Percentiles rank a stretch among this genome's conserved stretches.
Evolutionary conservation across 2,113 vertebrate species (phyloP).

Genomic region (Chrysochloris asiatica): DNA sequence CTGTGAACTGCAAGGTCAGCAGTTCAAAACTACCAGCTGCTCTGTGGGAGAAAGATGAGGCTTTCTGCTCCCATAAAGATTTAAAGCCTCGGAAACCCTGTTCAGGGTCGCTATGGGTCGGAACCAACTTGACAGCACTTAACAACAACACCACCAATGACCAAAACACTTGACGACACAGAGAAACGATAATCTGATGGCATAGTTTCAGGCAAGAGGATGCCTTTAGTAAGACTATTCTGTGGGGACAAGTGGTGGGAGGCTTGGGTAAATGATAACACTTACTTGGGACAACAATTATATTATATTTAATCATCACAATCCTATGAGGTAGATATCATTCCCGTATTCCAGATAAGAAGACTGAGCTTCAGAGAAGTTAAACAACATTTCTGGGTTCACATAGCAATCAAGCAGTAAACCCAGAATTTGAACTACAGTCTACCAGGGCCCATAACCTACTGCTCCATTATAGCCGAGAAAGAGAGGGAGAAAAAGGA

Average conservation of each 20-base stretch:
- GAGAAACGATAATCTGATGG: neutral
- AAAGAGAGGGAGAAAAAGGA: neutral
- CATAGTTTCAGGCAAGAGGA: neutral
- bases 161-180: neutral
- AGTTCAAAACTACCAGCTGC: too few relatives aligned
- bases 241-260: neutral
- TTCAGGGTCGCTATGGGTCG: too few relatives aligned
- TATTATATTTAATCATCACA: neutral
- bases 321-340: neutral
- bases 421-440: neutral
- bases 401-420: constrained; percentile 12
- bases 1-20: too few relatives aligned
- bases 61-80: too few relatives aligned
- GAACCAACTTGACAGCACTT: neutral
- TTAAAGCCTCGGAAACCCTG: too few relatives aligned
- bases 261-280: neutral
- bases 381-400: neutral
- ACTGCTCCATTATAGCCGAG: neutral
- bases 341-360: neutral
- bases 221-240: neutral
- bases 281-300: neutral
- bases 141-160: accelerated
- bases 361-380: neutral
- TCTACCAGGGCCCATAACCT: neutral
- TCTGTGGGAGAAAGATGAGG: too few relatives aligned